Evolutionary conservation across 2,888 invertebrate genomes (phyloP), one percentile per base, ranked within the genome.

Genomic region (Lycaena phlaeas): DNA sequence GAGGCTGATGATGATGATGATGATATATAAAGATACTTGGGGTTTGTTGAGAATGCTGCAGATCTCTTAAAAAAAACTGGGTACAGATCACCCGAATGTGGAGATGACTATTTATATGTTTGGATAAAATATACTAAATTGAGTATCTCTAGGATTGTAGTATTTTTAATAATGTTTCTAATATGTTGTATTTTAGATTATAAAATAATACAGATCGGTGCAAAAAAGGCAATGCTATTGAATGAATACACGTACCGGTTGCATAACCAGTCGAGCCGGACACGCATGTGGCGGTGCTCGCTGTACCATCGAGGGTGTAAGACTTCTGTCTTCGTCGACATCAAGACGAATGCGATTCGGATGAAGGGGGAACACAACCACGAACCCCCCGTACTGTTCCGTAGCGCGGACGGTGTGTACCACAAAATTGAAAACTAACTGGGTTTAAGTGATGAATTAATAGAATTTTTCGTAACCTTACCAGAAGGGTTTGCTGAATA

Each of bases 301-400:
- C 45, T 42, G 17, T 61, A 63, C 46, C 60, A 60, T 41, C 46
- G 49, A 0, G 59, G 59, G 0, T 63, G 63, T 41, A 50, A 40
- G 38, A 54, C 48, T 2, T 27, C 43, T 0, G 42, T 57, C 2
- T 25, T 49, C 6, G 59, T 42, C 9, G 1, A n/a, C n/a, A n/a
- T n/a, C 3, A 37, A 45, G 2, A 37, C 30, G 14, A 28, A 15
- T 6, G 31, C 42, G 2, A 7, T 36, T 3, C 18, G 25, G 10
- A 10, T 25, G 0, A 36, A 25, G 9, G 36, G 36, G 1, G 22
- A 14, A 1, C 36, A 36, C 12, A 36, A 17, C 25, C 36, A 36
- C 1, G 36, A 22, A 1, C 36, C 36, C 9, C 36, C 36, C n/a
- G 9, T 10, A 1, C 14, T 36, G 11, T 12, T 14, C 22, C 10